Percentiles rank a stretch among this genome's conserved stretches.
These are phyloP conservation scores for Porphyrio hochstetteri DNA, from an alignment of 2,113 vertebrate genomes.

Conservation along the genomic window DNA sequence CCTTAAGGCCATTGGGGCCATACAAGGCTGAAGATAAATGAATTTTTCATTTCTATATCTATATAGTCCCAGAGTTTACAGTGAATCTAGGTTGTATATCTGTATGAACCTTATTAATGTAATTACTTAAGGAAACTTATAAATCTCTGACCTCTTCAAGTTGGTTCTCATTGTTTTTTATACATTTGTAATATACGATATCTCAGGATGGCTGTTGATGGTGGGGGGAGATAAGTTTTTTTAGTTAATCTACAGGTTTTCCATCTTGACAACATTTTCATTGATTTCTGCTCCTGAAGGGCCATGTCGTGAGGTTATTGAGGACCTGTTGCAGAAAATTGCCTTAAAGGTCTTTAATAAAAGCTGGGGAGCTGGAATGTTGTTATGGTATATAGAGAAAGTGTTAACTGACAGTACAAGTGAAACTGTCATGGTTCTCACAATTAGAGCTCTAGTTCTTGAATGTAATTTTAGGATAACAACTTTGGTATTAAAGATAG, in stretches of 20 bases:
- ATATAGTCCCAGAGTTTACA: background rate
- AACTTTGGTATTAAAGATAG: slow-evolving; percentile 57
- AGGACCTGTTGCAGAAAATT: slow-evolving; percentile 50
- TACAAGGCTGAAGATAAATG: background rate
- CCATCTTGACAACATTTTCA: slow-evolving; percentile 9
- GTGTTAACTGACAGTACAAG: slow-evolving; percentile 24
- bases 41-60: background rate
- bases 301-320: slow-evolving; percentile 48
- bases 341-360: slow-evolving; percentile 50
- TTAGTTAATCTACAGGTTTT: background rate
- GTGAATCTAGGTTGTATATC: background rate
- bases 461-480: slow-evolving; percentile 71
- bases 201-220: background rate
- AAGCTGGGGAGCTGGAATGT: background rate
- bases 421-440: slow-evolving; percentile 60
- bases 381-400: slow-evolving; percentile 6
- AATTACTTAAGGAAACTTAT: background rate
- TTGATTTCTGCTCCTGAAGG: slow-evolving; percentile 34
- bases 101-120: background rate
- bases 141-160: background rate
- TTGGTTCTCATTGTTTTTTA: background rate
- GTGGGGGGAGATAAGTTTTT: background rate
- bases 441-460: slow-evolving; percentile 63
- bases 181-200: background rate
- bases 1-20: background rate